These are phyloP conservation scores for Dinocampus coccinellae DNA, from an alignment of 2,888 invertebrate genomes.

Conservation along the genomic window DNA sequence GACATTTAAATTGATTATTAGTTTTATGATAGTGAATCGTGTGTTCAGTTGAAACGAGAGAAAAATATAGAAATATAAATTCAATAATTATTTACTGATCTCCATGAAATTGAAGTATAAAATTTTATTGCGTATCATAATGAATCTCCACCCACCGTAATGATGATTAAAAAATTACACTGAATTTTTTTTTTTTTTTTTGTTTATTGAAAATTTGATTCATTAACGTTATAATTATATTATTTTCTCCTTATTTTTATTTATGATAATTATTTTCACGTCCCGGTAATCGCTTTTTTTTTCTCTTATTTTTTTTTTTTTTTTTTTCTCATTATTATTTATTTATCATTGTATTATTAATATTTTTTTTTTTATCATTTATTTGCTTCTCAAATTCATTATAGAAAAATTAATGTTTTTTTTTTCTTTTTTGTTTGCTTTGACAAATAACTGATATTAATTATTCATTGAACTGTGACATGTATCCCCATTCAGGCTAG, in stretches of 20 bases:
- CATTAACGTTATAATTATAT: too few species aligned
- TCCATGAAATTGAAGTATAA: slow-evolving; percentile 13
- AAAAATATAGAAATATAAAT: not conserved
- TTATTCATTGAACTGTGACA: not conserved
- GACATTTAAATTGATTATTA: not conserved
- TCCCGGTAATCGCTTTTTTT: too few species aligned
- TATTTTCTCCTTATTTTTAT: too few species aligned
- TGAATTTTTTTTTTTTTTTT: not conserved
- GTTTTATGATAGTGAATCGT: not conserved
- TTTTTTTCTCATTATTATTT: slow-evolving; percentile 21
- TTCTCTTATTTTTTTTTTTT: too few species aligned
- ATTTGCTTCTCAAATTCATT: not conserved
- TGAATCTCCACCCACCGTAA: not conserved
- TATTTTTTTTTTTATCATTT: not conserved
- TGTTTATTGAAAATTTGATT: too few species aligned
- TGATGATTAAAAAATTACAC: not conserved
- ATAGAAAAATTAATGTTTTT: not conserved
- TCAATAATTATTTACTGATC: slow-evolving; percentile 14
- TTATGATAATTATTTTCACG: too few species aligned
- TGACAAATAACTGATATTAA: not conserved
- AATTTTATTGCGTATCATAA: not conserved
- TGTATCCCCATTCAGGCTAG: not conserved
- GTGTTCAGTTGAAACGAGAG: not conserved
- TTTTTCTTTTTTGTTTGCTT: not conserved
- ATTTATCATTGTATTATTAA: slow-evolving; percentile 19